These are phyloP conservation scores for Dipodomys stephensi DNA, from an alignment of 2,113 vertebrate genomes.

Conservation along the genomic window DNA sequence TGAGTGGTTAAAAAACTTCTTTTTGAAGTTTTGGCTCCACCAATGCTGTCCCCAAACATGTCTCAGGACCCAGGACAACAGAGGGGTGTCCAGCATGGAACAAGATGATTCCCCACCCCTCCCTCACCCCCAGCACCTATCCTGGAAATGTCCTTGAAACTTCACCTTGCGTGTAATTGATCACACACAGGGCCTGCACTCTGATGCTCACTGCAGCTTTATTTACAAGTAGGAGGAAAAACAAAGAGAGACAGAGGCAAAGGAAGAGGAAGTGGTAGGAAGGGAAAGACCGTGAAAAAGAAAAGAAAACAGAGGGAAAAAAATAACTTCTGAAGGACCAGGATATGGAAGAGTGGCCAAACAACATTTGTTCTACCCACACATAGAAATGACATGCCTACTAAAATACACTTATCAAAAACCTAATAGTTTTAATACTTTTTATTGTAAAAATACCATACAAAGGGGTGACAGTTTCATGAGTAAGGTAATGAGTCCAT, in stretches of 20 bases:
- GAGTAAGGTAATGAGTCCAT: too few relatives aligned
- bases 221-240: neutral
- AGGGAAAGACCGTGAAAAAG: neutral
- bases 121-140: neutral
- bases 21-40: too few relatives aligned
- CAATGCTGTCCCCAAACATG: neutral
- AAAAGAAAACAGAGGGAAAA: neutral
- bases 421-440: neutral
- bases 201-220: neutral
- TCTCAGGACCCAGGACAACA: neutral
- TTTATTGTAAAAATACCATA: too few relatives aligned
- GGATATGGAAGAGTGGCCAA: neutral
- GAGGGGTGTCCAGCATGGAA: neutral
- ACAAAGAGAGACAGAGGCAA: neutral
- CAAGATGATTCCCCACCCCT: neutral
- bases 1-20: neutral
- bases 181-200: neutral
- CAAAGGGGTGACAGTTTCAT: too few relatives aligned
- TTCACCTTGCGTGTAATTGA: neutral
- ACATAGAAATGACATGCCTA: neutral
- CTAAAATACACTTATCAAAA: conserved; percentile 29
- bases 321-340: neutral
- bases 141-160: neutral
- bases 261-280: rapidly evolving
- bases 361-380: neutral